Evolutionary conservation across 2,797 vertebrate species (phyloP), one percentile per base, ranked within the genome.

Genomic region (Spatula clypeata): DNA sequence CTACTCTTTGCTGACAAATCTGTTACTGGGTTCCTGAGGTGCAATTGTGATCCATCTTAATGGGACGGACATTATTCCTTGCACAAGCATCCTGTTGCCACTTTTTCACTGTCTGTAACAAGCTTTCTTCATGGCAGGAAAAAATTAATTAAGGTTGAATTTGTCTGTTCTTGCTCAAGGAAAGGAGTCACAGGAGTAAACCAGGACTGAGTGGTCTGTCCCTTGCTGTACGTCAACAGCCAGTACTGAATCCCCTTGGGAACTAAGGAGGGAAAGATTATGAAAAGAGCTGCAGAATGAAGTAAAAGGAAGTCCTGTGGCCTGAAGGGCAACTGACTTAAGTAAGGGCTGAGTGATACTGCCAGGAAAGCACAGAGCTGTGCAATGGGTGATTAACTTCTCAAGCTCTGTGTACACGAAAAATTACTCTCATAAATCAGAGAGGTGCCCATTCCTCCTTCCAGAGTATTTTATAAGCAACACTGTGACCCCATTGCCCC

Each of bases 141-240:
- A 62, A 47, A 86, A 20, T 0, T 3, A 67, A 12, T 8, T 23
- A 8, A 60, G 55, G 15, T n/a, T 60, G 31, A 44, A 8, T 57
- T 54, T 13, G 42, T 11, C 29, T 60, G 45, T 1, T 58, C 10
- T 51, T 51, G 18, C 66, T 77, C 15, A 49, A 65, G 34, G 36
- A 61, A 53, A 67, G 13, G 19, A 62, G n/a, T 13, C 0, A 0
- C 13, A 7, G 12, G n/a, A 44, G 49, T 71, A 21, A 12, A 13
- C 40, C 12, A 57, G 62, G 38, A 47, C 51, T 13, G 20, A 18
- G 3, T 32, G 27, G 31, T 34, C 24, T 32, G 27, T 20, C 15
- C 8, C 62, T 51, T 34, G 29, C 19, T 69, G 27, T 60, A 31
- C n/a, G 27, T 36, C 31, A n/a, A 10, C 19, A 67, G 38, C 54